Conservation (phyloP, 2,113 vertebrate species). For the Athene noctua region DNA sequence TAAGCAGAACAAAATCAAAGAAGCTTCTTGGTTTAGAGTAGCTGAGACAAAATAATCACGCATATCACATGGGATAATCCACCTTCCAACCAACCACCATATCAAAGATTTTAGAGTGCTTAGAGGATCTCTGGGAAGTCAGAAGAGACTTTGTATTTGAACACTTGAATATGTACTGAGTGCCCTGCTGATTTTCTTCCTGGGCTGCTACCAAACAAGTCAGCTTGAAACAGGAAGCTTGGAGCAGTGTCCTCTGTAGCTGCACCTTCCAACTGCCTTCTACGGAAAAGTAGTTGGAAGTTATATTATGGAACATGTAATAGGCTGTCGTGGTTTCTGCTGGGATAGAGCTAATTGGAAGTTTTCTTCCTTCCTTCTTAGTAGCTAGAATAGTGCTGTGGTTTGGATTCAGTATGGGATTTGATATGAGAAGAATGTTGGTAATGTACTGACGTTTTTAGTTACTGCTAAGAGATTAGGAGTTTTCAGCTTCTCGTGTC, state of each 20-base stretch:
- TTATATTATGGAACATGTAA: background rate
- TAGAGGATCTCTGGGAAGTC: background rate
- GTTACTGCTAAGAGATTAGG: no score
- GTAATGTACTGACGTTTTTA: no score
- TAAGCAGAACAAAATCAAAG: background rate
- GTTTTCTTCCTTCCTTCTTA: no score
- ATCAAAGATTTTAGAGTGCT: background rate
- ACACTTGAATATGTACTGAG: accelerated
- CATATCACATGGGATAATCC: background rate
- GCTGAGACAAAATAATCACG: background rate
- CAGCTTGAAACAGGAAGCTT: background rate
- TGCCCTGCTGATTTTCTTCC: background rate
- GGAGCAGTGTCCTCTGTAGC: background rate
- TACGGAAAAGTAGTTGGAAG: background rate
- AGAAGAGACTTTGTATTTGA: background rate
- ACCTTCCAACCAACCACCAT: background rate
- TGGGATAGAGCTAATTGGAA: no score
- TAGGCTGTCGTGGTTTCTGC: no score
- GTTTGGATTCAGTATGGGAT: no score
- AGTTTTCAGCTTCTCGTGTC: no score
- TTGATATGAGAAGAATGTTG: no score
- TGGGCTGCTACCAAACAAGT: background rate
- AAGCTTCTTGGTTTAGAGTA: background rate
- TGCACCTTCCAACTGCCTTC: background rate
- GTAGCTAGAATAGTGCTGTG: no score